phyloP scores from a whole-genome alignment of 2,113 vertebrate species.

The Mola mola region DNA sequence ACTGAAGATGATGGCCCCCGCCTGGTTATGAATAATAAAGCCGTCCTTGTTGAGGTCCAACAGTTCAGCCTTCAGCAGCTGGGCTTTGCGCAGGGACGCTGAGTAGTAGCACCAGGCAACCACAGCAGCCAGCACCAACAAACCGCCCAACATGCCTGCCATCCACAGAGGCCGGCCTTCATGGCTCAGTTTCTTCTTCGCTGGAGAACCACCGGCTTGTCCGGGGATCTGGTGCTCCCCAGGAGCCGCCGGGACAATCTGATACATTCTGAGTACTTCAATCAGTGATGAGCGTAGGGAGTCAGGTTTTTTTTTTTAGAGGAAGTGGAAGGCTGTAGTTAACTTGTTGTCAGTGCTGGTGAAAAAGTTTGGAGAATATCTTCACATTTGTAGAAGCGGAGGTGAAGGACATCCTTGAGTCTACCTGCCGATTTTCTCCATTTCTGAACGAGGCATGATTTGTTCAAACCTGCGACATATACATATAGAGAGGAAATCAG shows the following conservation, averaged over 20 bases:
- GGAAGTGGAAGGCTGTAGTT: constrained; percentile 2
- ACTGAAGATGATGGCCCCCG: constrained; percentile 85
- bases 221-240: constrained; percentile 65
- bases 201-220: constrained; percentile 74
- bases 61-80: constrained; percentile 84
- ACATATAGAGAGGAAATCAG: neutral
- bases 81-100: constrained; percentile 85
- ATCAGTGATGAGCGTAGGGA: neutral
- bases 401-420: neutral
- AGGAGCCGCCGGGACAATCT: constrained; percentile 77
- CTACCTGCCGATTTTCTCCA: constrained; percentile 42
- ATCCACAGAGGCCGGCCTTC: constrained; percentile 82
- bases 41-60: constrained; percentile 88
- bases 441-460: constrained; percentile 11
- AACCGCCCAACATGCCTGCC: constrained; percentile 78
- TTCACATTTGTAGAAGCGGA: neutral
- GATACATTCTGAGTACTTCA: constrained; percentile 74
- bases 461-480: constrained; percentile 34
- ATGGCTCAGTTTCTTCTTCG: constrained; percentile 79
- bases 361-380: neutral
- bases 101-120: constrained; percentile 94
- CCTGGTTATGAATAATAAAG: constrained; percentile 89
- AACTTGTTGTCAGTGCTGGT: constrained; percentile 12
- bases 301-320: neutral
- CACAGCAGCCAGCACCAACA: constrained; percentile 85